A percentile compares a stretch with the other conserved stretches of the same genome.
phyloP scores from a whole-genome alignment of 2,888 invertebrate genomes.

The Sesia bembeciformis region DNA sequence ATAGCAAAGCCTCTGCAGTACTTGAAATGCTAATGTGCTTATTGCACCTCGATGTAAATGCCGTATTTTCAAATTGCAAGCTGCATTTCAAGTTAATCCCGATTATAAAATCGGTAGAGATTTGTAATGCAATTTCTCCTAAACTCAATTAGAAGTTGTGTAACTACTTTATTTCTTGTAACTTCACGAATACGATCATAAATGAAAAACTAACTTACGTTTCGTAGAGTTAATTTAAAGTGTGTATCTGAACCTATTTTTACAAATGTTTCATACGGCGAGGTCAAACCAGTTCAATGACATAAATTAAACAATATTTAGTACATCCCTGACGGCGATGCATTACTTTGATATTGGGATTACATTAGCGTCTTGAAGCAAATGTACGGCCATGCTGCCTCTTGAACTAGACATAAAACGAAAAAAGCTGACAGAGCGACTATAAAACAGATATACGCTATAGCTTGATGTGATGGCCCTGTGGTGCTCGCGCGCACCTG shows the following conservation, averaged over 20 bases:
- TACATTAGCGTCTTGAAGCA: not conserved
- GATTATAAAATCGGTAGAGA: not conserved
- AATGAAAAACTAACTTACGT: too few species aligned
- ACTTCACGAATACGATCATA: not conserved
- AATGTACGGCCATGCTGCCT: not conserved
- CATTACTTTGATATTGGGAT: not conserved
- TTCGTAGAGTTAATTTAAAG: too few species aligned
- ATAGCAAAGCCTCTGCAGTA: not conserved
- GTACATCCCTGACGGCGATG: too few species aligned
- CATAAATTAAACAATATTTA: too few species aligned
- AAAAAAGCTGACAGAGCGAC: not conserved
- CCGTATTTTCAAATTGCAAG: not conserved
- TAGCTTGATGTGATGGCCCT: not conserved
- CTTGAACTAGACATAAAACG: not conserved
- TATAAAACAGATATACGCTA: not conserved
- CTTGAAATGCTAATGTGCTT: not conserved
- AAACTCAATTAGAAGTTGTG: not conserved
- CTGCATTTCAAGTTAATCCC: not conserved
- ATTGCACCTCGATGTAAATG: not conserved
- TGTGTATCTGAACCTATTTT: too few species aligned
- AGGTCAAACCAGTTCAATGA: too few species aligned
- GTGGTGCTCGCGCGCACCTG: constrained; percentile 43
- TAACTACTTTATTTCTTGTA: not conserved
- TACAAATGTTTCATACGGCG: too few species aligned
- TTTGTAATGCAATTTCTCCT: not conserved